Percentiles rank a stretch among this genome's conserved stretches.
phyloP scores from a whole-genome alignment of 35 echinoderm and acorn worm species.

The Nesometra sesokonis region DNA sequence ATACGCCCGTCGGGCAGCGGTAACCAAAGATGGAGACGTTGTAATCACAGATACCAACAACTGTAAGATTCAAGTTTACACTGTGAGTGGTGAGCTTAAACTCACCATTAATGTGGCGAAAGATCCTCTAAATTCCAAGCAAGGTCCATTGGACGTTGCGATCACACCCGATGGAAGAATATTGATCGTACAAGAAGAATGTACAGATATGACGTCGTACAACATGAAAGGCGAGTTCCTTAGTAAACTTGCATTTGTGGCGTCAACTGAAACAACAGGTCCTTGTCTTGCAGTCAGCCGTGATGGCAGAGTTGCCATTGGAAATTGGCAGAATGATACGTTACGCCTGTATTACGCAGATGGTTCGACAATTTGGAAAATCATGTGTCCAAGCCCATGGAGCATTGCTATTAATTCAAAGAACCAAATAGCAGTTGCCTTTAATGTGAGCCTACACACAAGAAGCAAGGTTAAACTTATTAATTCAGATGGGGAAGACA shows the following conservation, averaged over 20 bases:
- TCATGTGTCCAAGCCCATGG: not conserved
- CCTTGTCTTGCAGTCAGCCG: not conserved
- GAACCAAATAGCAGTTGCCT: not conserved
- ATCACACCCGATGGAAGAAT: not conserved
- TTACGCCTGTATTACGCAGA: not conserved
- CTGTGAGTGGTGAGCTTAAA: not conserved
- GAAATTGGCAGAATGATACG: not conserved
- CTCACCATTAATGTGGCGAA: not conserved
- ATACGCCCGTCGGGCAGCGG: not conserved
- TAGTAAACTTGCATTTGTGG: not conserved
- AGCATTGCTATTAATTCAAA: not conserved
- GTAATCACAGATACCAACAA: not conserved
- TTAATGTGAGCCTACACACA: not conserved
- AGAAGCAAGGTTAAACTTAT: not conserved
- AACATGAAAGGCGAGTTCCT: not conserved
- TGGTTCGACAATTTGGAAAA: not conserved
- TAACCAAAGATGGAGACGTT: not conserved
- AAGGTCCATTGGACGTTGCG: not conserved
- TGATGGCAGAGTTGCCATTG: not conserved
- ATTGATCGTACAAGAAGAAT: not conserved
- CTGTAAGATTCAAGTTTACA: not conserved
- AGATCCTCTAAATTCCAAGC: not conserved
- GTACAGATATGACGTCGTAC: not conserved
- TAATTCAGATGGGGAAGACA: not conserved
- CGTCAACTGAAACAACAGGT: not conserved